phyloP scores from a whole-genome alignment of 2,113 vertebrate species.

The Jaculus jaculus region DNA sequence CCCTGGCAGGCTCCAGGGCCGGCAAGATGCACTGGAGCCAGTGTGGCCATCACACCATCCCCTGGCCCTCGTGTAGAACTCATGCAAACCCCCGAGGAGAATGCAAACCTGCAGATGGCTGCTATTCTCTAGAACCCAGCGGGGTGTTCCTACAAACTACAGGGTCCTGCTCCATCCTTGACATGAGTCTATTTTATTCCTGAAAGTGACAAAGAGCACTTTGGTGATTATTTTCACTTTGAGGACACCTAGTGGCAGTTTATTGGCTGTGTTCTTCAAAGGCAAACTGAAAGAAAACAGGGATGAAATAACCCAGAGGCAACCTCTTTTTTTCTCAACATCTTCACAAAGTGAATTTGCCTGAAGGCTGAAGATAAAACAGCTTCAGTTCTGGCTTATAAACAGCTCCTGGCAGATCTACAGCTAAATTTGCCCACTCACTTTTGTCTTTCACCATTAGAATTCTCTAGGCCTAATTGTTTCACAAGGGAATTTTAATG shows the following conservation, averaged over 20 bases:
- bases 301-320: fast-evolving
- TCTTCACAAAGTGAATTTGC: not conserved
- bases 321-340: not conserved
- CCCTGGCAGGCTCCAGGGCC: too few species aligned
- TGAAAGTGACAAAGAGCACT: not conserved
- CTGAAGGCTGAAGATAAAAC: not conserved
- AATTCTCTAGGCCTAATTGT: not conserved
- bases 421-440: not conserved
- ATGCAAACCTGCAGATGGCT: too few species aligned
- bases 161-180: not conserved
- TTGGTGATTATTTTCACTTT: conserved; percentile 48
- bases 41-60: not conserved
- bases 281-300: not conserved
- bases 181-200: not conserved
- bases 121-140: not conserved
- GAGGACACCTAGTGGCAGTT: conserved; percentile 70
- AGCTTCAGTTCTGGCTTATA: not conserved
- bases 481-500: not conserved
- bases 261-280: conserved; percentile 27
- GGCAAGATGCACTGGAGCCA: not conserved
- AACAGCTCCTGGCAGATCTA: not conserved
- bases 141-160: not conserved
- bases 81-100: too few species aligned
- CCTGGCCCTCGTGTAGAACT: too few species aligned
- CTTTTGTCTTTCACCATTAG: not conserved